A percentile compares a stretch with the other conserved stretches of the same genome.
Conservation (phyloP, 2,888 invertebrate species). For the Diabrotica balteata region DNA sequence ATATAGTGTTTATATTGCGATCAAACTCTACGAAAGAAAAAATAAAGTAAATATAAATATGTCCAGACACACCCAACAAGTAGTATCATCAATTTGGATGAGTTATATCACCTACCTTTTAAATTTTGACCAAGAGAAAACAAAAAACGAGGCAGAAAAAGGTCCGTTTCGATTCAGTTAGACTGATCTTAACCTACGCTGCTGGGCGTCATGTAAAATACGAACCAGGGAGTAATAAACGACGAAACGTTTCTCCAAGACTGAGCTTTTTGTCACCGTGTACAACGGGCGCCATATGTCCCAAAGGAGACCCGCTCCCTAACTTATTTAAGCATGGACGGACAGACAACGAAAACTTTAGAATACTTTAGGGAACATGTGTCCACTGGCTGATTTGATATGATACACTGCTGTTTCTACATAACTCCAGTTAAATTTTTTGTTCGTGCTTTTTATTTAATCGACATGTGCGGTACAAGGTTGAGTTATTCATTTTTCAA, state of each 20-base stretch:
- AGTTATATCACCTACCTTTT: too few relatives aligned
- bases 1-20: too few relatives aligned
- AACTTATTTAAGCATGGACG: conserved; percentile 47
- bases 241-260: conserved; percentile 25
- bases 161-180: too few relatives aligned
- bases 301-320: conserved; percentile 34
- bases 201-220: conserved; percentile 24
- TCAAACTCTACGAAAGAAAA: too few relatives aligned
- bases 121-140: too few relatives aligned
- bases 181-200: neutral
- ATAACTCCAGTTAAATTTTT: conserved; percentile 3
- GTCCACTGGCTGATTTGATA: conserved; percentile 44
- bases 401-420: conserved; percentile 35
- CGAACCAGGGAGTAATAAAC: conserved; percentile 25
- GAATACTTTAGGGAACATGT: conserved; percentile 41
- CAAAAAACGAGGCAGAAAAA: too few relatives aligned
- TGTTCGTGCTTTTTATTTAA: conserved; percentile 4
- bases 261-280: conserved; percentile 26
- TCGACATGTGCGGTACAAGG: neutral
- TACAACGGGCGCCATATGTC: conserved; percentile 29
- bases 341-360: conserved; percentile 41
- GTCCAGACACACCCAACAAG: too few relatives aligned
- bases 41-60: too few relatives aligned
- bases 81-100: too few relatives aligned
- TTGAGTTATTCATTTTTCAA: too few relatives aligned